Conservation (phyloP, 1,140 invertebrate species). For the Stegodyphus mimosarum region DNA sequence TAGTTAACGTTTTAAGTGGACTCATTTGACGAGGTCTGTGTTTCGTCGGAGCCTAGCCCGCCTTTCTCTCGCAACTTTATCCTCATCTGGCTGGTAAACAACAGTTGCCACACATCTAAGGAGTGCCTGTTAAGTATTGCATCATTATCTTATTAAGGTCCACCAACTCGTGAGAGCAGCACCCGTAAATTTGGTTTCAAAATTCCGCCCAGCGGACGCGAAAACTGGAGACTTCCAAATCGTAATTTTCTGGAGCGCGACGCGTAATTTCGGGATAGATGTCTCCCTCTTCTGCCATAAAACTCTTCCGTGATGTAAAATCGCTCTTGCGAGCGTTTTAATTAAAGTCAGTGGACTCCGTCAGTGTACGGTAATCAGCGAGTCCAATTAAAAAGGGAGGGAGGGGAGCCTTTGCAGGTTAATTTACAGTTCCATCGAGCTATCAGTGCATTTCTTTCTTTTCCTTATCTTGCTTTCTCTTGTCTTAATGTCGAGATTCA, state of each 20-base stretch:
- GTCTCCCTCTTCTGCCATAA: slow-evolving; percentile 18
- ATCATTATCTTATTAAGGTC: too few relatives aligned
- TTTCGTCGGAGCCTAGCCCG: too few relatives aligned
- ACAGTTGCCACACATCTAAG: too few relatives aligned
- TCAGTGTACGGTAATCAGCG: slow-evolving; percentile 51
- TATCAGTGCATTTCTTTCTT: slow-evolving; percentile 32
- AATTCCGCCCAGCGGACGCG: too few relatives aligned
- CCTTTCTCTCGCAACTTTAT: too few relatives aligned
- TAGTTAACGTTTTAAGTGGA: too few relatives aligned
- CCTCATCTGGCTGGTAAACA: too few relatives aligned
- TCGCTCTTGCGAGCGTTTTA: slow-evolving; percentile 45
- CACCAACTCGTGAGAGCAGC: too few relatives aligned
- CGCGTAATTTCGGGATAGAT: slow-evolving; percentile 1
- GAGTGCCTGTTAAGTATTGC: too few relatives aligned
- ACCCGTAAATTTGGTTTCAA: too few relatives aligned
- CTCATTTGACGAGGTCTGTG: too few relatives aligned
- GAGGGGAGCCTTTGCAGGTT: slow-evolving; percentile 46
- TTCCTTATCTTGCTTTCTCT: slow-evolving; percentile 32
- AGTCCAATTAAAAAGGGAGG: slow-evolving; percentile 46
- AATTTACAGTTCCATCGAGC: slow-evolving; percentile 44
- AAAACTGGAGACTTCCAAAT: background rate
- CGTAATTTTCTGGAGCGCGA: background rate
- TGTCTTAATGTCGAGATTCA: slow-evolving; percentile 48
- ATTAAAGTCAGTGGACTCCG: slow-evolving; percentile 48
- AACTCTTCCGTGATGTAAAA: slow-evolving; percentile 39